Conservation (phyloP, 2,113 vertebrate species). For the Phyllopteryx taeniolatus region DNA sequence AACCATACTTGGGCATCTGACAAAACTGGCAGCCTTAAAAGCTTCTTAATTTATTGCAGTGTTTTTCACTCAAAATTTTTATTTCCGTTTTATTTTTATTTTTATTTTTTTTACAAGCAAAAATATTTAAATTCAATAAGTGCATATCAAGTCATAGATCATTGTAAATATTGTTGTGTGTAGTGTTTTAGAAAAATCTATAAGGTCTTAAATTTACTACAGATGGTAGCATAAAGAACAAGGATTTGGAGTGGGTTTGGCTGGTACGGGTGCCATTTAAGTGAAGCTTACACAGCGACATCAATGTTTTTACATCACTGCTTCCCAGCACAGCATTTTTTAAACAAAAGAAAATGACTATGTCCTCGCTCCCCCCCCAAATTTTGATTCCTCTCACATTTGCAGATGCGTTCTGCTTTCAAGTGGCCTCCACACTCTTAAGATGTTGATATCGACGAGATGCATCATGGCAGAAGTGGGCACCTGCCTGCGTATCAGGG, state of each 20-base stretch:
- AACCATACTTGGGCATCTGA: constrained; percentile 51
- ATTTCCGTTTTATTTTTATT: constrained; percentile 53
- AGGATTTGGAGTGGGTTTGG: constrained; percentile 56
- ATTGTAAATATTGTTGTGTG: constrained; percentile 70
- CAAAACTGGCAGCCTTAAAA: constrained; percentile 75
- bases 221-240: constrained; percentile 58
- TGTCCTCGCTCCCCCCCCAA: constrained; percentile 19
- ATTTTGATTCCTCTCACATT: constrained; percentile 34
- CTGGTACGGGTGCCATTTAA: constrained; percentile 58
- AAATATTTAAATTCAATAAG: constrained; percentile 70
- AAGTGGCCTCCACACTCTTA: constrained; percentile 10
- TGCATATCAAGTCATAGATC: constrained; percentile 64
- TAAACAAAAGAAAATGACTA: background rate
- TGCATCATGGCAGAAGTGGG: background rate
- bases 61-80: constrained; percentile 60
- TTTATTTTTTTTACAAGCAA: constrained; percentile 69
- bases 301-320: constrained; percentile 56
- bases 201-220: constrained; percentile 63
- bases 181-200: constrained; percentile 66
- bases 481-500: constrained; percentile 12
- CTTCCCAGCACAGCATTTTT: constrained; percentile 43
- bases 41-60: constrained; percentile 72
- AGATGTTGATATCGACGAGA: constrained; percentile 15
- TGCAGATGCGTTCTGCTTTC: constrained; percentile 23
- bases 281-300: constrained; percentile 49